Percentiles rank a stretch among this genome's conserved stretches.
phyloP scores from a whole-genome alignment of 2,113 vertebrate genomes.

The Hippocampus comes region DNA sequence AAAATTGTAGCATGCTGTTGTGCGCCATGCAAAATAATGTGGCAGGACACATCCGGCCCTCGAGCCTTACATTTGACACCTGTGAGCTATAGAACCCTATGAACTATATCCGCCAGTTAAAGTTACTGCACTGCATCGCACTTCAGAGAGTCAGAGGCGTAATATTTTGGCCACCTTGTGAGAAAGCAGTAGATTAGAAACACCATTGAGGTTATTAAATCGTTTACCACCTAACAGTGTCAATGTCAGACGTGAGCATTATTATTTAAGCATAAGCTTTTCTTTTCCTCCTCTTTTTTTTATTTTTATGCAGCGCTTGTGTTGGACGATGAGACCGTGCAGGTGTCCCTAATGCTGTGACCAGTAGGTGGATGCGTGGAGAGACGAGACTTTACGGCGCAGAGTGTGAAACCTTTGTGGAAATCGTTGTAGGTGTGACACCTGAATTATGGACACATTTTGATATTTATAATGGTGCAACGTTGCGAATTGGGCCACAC shows the following conservation, averaged over 20 bases:
- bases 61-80: neutral
- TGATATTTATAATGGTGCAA: neutral
- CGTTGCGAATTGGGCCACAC: neutral
- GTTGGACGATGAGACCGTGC: neutral
- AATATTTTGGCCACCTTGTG: neutral
- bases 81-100: neutral
- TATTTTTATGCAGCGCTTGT: neutral
- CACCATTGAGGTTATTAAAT: neutral
- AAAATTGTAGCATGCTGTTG: neutral
- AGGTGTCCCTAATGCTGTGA: neutral
- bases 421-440: neutral
- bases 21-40: neutral
- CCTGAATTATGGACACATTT: neutral
- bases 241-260: neutral
- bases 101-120: neutral
- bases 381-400: neutral
- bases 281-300: too few species aligned
- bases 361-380: neutral
- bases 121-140: neutral
- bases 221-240: neutral
- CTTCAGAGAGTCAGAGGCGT: neutral
- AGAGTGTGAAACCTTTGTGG: neutral
- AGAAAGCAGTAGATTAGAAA: neutral
- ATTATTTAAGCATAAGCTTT: neutral
- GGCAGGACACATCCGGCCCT: neutral